A percentile compares a stretch with the other conserved stretches of the same genome.
These are phyloP conservation scores for Sycophila texana DNA, from an alignment of 2,888 invertebrate species.

Conservation along the genomic window DNA sequence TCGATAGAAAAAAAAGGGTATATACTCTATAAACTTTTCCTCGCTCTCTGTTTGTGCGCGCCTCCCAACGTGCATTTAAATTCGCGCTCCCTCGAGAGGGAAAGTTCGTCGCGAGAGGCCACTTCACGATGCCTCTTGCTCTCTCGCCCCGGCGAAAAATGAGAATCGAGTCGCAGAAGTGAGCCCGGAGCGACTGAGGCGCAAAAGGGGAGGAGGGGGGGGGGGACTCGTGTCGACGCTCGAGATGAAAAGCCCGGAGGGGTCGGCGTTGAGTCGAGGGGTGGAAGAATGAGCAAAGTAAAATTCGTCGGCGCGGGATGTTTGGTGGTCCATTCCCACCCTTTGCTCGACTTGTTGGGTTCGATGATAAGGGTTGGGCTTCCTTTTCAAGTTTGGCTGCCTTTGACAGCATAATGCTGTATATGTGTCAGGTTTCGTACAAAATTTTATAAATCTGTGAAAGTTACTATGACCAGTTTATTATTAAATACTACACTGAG, in stretches of 20 bases:
- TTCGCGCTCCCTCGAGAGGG: constrained; percentile 57
- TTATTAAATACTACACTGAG: too few species aligned
- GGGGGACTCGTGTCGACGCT: background rate
- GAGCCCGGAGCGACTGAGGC: background rate
- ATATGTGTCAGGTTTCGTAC: too few species aligned
- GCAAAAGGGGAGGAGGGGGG: too few species aligned
- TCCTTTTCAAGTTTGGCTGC: too few species aligned
- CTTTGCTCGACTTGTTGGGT: too few species aligned
- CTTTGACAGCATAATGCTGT: too few species aligned
- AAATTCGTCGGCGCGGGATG: constrained; percentile 22
- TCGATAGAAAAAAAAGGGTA: too few species aligned
- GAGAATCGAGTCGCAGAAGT: background rate
- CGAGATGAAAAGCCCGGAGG: constrained; percentile 34
- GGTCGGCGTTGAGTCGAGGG: background rate
- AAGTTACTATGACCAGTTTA: too few species aligned
- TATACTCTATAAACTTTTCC: too few species aligned
- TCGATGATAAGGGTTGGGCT: too few species aligned
- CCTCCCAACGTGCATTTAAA: constrained; percentile 2
- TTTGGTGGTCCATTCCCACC: background rate
- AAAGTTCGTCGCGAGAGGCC: constrained; percentile 57
- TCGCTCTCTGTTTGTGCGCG: background rate
- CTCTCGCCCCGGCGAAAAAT: constrained; percentile 23
- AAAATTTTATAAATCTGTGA: too few species aligned
- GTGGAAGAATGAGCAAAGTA: constrained; percentile 21
- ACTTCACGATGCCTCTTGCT: constrained; percentile 27